A percentile compares a stretch with the other conserved stretches of the same genome.
Conservation (phyloP, 1,140 invertebrate genomes). For the Drosophila chauvacae region DNA sequence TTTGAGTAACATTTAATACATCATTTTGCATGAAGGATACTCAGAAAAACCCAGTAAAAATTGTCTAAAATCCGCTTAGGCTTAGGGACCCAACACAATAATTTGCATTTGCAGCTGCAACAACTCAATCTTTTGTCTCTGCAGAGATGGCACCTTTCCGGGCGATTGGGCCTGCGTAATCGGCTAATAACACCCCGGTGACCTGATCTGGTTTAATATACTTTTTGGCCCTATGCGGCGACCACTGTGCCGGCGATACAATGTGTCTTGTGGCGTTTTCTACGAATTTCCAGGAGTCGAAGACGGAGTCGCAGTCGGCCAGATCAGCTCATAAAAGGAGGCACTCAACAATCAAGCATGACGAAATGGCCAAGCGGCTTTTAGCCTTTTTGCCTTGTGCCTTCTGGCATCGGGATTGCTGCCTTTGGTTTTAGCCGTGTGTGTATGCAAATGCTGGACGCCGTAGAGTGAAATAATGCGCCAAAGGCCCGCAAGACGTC, state of each 20-base stretch:
- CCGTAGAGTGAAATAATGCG: conserved; percentile 66
- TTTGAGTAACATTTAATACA: background rate
- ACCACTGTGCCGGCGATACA: conserved; percentile 58
- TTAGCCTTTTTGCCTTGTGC: conserved; percentile 21
- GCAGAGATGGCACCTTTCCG: conserved; percentile 11
- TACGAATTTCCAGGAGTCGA: conserved; percentile 64
- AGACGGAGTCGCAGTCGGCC: conserved; percentile 1
- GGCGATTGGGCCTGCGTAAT: conserved; percentile 11
- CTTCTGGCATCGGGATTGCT: background rate
- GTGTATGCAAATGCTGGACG: conserved; percentile 63
- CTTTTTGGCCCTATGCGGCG: conserved; percentile 16
- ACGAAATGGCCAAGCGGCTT: conserved; percentile 79
- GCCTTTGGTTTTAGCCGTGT: conserved; percentile 31
- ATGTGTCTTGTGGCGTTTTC: conserved; percentile 51
- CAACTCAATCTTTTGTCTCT: conserved; percentile 32
- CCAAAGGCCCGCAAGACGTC: conserved; percentile 60
- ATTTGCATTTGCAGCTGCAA: conserved; percentile 17
- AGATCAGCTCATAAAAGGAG: conserved; percentile 74
- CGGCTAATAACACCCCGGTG: conserved; percentile 42
- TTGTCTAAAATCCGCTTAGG: background rate
- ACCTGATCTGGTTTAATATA: conserved; percentile 15
- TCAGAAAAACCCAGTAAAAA: background rate
- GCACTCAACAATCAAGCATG: conserved; percentile 74
- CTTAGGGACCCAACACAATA: background rate
- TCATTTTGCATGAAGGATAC: background rate